Conservation (phyloP, 2,113 vertebrate genomes). For the Nipponia nippon region DNA sequence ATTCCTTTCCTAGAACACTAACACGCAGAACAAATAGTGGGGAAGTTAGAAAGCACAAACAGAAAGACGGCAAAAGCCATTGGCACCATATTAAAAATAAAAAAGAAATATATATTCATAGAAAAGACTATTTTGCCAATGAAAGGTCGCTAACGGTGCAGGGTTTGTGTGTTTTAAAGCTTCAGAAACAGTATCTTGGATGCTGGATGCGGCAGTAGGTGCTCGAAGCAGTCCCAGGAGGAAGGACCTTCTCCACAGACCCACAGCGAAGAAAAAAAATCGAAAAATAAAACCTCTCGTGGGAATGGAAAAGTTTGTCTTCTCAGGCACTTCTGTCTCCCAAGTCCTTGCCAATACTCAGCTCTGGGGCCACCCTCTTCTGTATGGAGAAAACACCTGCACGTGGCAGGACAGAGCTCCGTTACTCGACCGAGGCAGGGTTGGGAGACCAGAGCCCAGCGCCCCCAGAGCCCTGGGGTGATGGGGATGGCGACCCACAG, state of each 20-base stretch:
- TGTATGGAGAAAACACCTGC: slow-evolving; percentile 54
- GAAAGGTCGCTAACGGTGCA: background rate
- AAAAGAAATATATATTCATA: slow-evolving; percentile 58
- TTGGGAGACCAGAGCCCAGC: background rate
- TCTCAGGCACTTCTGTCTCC: slow-evolving; percentile 77
- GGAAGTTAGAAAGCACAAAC: slow-evolving; percentile 46
- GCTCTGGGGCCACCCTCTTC: slow-evolving; percentile 65
- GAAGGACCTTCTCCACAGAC: slow-evolving; percentile 47
- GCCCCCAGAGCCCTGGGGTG: background rate
- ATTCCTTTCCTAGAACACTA: slow-evolving; percentile 12
- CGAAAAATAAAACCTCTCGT: slow-evolving; percentile 55
- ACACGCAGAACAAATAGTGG: background rate
- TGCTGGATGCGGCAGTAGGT: slow-evolving; percentile 28
- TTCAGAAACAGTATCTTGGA: slow-evolving; percentile 58
- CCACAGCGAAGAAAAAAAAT: slow-evolving; percentile 38
- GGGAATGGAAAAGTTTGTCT: slow-evolving; percentile 67
- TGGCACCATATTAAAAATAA: slow-evolving; percentile 63
- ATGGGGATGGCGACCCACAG: rapidly evolving
- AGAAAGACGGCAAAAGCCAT: slow-evolving; percentile 33
- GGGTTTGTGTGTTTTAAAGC: slow-evolving; percentile 61
- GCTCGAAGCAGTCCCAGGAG: slow-evolving; percentile 34
- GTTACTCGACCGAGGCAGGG: background rate
- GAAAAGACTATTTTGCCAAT: slow-evolving; percentile 54
- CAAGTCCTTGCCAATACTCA: slow-evolving; percentile 41
- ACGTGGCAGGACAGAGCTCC: background rate